Evolutionary conservation across 2,113 vertebrate genomes (phyloP).

Genomic region (Ondatra zibethicus): DNA sequence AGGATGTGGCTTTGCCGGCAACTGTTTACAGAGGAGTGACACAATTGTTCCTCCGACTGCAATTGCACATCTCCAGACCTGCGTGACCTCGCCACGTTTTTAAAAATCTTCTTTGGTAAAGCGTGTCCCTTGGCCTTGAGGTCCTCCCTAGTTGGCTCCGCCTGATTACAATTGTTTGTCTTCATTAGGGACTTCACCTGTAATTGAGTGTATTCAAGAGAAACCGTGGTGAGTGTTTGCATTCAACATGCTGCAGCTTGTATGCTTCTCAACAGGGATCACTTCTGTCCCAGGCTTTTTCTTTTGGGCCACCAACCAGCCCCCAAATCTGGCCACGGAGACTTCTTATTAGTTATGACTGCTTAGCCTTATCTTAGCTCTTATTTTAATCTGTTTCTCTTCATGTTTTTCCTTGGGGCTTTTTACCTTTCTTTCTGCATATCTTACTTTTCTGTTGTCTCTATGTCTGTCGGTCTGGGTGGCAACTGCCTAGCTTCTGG

Average conservation of each 20-base stretch:
- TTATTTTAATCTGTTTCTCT: background rate
- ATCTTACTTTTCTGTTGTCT: background rate
- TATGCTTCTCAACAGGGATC: background rate
- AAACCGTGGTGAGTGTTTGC: slow-evolving; percentile 26
- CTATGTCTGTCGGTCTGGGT: too few relatives aligned
- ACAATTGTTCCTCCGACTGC: background rate
- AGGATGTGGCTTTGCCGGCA: background rate
- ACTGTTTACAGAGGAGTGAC: slow-evolving; percentile 18
- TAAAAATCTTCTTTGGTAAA: slow-evolving; percentile 28
- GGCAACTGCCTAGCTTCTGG: background rate
- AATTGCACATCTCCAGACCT: slow-evolving; percentile 10
- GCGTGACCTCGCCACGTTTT: slow-evolving; percentile 23
- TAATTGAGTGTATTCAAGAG: slow-evolving; percentile 38
- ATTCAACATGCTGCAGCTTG: slow-evolving; percentile 3
- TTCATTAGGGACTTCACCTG: slow-evolving; percentile 35
- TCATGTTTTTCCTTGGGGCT: background rate
- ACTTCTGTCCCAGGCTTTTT: background rate
- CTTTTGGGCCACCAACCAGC: background rate
- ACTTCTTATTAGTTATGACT: background rate
- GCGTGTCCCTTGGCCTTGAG: slow-evolving; percentile 1
- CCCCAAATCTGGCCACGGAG: background rate
- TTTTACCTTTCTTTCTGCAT: background rate
- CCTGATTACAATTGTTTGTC: slow-evolving; percentile 63
- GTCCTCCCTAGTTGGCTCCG: background rate
- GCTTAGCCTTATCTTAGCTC: background rate